Conservation (phyloP, 2,797 vertebrate genomes). For the Phrynocephalus guinanensis region DNA sequence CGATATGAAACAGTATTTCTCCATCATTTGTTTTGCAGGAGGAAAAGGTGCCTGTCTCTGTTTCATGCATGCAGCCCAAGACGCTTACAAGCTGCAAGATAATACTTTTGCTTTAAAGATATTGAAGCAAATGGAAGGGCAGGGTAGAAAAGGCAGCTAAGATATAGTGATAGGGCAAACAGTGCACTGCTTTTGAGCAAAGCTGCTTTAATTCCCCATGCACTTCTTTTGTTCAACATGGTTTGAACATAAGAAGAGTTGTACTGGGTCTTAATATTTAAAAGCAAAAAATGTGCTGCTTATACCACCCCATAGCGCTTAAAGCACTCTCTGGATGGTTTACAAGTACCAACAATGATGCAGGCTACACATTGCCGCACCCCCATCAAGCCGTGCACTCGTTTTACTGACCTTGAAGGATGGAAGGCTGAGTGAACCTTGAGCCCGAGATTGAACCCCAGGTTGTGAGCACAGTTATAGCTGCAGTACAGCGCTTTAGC, state of each 20-base stretch:
- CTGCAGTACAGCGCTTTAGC: no score
- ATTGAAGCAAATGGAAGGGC: background rate
- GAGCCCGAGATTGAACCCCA: no score
- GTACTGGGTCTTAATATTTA: background rate
- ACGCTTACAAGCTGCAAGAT: background rate
- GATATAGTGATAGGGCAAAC: background rate
- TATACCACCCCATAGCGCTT: no score
- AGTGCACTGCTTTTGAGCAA: background rate
- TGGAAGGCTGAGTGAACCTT: no score
- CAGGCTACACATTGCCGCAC: no score
- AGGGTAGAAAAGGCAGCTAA: background rate
- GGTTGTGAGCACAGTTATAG: no score
- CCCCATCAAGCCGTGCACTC: no score
- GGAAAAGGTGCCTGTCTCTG: constrained; percentile 25
- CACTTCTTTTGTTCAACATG: background rate
- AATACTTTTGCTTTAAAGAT: background rate
- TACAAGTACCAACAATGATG: no score
- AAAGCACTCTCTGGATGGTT: no score
- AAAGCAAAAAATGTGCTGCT: no score
- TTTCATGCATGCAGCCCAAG: background rate
- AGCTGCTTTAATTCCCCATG: background rate
- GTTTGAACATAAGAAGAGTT: background rate
- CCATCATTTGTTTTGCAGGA: background rate
- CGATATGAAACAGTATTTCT: constrained; percentile 13
- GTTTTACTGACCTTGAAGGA: no score